phyloP scores from a whole-genome alignment of 2,888 invertebrate species.

The Arrhopalites spinosus region DNA sequence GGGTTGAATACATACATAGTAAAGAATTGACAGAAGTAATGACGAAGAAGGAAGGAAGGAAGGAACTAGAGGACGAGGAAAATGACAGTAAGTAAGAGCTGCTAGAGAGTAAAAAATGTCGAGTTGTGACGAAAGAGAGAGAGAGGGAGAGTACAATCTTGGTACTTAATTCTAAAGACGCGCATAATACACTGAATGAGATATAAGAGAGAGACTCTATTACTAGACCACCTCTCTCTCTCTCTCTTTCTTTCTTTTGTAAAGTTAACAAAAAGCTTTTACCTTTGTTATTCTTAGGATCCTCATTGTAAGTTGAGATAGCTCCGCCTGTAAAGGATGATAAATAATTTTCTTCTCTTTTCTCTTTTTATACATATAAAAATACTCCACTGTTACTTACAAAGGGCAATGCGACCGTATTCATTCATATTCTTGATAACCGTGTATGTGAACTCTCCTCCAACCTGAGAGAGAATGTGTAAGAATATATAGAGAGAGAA shows the following conservation, averaged over 20 bases:
- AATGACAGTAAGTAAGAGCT: neutral
- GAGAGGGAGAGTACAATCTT: neutral
- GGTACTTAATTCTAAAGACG: too few relatives aligned
- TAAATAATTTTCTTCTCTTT: too few relatives aligned
- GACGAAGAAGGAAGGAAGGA: neutral
- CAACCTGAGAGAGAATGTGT: slow-evolving; percentile 66
- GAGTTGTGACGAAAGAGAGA: neutral
- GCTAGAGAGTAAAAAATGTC: neutral
- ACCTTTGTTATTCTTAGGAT: slow-evolving; percentile 36
- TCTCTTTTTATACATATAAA: too few relatives aligned
- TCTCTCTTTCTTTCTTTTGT: neutral
- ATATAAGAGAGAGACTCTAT: neutral
- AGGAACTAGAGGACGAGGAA: neutral
- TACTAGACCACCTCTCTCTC: neutral
- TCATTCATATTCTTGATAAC: slow-evolving; percentile 68
- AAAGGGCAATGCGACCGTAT: slow-evolving; percentile 68
- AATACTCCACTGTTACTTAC: slow-evolving; percentile 58
- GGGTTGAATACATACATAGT: neutral
- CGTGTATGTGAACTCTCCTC: slow-evolving; percentile 68
- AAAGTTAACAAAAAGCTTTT: slow-evolving; percentile 6
- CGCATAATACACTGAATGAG: too few relatives aligned
- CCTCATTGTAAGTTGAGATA: slow-evolving; percentile 34
- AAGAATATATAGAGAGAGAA: too few relatives aligned
- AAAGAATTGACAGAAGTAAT: neutral
- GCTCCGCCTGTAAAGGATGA: too few relatives aligned